Conservation (phyloP, 2,797 vertebrate species). For the Eidolon dupreanum region DNA sequence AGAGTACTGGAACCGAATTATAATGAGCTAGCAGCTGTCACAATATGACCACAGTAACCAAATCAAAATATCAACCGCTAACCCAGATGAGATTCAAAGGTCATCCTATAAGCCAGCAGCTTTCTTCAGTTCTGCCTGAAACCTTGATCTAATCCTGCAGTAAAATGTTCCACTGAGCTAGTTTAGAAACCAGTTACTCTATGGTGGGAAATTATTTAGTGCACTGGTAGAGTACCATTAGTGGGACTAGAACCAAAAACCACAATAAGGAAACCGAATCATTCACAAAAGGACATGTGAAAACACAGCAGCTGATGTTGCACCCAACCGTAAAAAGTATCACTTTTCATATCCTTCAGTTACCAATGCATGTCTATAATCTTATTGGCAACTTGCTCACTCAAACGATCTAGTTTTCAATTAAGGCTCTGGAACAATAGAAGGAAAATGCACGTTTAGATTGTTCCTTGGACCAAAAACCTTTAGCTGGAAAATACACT, state of each 20-base stretch:
- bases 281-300: constrained; percentile 20
- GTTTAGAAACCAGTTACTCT: constrained; percentile 51
- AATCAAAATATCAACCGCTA: constrained; percentile 83
- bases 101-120: constrained; percentile 81
- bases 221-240: neutral
- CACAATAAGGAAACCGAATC: constrained; percentile 58
- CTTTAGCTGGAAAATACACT: neutral
- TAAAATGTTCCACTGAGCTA: constrained; percentile 67
- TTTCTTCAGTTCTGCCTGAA: constrained; percentile 75
- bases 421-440: neutral
- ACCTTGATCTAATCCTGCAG: constrained; percentile 69
- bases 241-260: constrained; percentile 35
- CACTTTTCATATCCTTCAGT: constrained; percentile 16
- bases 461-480: neutral
- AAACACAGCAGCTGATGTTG: neutral
- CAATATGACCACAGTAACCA: constrained; percentile 82
- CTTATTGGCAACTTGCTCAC: neutral
- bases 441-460: constrained; percentile 12
- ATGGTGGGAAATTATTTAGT: neutral
- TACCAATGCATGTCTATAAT: neutral
- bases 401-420: constrained; percentile 38
- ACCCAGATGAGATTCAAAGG: constrained; percentile 84
- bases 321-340: constrained; percentile 43
- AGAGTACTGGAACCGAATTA: constrained; percentile 75
- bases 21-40: constrained; percentile 84